Percentiles rank a stretch among this genome's conserved stretches.
Evolutionary conservation across 2,797 vertebrate species (phyloP).

Genomic region (Sandelia bainsii): DNA sequence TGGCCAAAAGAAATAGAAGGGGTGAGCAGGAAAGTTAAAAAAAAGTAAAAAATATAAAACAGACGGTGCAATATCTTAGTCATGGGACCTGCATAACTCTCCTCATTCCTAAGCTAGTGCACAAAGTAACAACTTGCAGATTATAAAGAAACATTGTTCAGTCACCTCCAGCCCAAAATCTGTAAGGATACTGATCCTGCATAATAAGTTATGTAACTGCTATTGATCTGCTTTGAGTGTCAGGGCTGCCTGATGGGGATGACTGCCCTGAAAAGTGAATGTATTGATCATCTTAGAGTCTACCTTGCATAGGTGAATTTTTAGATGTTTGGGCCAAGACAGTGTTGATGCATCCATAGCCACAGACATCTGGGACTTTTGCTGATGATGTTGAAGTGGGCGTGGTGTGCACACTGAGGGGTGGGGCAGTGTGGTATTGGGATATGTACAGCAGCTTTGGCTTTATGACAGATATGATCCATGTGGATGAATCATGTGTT

Average conservation of each 20-base stretch:
- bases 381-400: conserved; percentile 57
- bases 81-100: conserved; percentile 85
- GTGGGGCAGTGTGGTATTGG: conserved; percentile 35
- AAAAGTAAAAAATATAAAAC: conserved; percentile 68
- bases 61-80: conserved; percentile 78
- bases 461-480: conserved; percentile 23
- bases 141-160: conserved; percentile 71
- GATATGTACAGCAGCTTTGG: conserved; percentile 33
- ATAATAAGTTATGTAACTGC: background rate
- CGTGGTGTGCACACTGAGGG: conserved; percentile 35
- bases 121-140: conserved; percentile 70
- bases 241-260: background rate
- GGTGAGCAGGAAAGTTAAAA: conserved; percentile 52
- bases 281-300: conserved; percentile 24
- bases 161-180: conserved; percentile 40
- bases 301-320: conserved; percentile 5
- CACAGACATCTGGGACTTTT: conserved; percentile 34
- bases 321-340: conserved; percentile 19
- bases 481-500: conserved; percentile 23
- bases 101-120: conserved; percentile 66
- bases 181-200: conserved; percentile 7
- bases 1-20: conserved; percentile 66
- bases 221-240: conserved; percentile 9
- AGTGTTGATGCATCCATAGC: conserved; percentile 25
- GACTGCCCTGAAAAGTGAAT: conserved; percentile 14